A percentile compares a stretch with the other conserved stretches of the same genome.
phyloP scores from a whole-genome alignment of 2,113 vertebrate species.

The Podocnemis expansa region DNA sequence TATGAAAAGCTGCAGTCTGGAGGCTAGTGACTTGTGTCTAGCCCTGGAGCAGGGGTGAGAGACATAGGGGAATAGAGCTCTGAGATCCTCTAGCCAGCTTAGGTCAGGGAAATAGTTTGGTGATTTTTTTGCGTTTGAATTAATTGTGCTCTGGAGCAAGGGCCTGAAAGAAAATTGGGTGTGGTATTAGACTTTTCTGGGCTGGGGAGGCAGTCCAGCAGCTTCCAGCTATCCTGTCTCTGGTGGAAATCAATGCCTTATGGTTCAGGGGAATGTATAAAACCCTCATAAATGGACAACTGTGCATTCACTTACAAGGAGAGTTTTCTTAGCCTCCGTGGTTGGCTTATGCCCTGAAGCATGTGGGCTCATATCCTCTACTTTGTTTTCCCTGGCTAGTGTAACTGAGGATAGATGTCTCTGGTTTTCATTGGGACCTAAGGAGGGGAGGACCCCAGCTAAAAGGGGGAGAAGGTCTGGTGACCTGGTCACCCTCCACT shows the following conservation, averaged over 20 bases:
- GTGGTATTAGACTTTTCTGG: not conserved
- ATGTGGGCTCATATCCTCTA: rapidly evolving
- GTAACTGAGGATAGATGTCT: not conserved
- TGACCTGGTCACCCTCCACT: not conserved
- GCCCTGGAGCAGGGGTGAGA: not conserved
- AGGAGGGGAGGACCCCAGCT: not conserved
- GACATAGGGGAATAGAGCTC: not conserved
- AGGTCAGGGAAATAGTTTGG: not conserved
- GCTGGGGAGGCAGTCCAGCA: not conserved
- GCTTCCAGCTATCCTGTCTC: rapidly evolving
- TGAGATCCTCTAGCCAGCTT: not conserved
- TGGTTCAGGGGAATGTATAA: not conserved
- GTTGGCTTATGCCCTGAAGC: not conserved
- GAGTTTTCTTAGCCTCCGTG: not conserved
- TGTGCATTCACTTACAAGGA: not conserved
- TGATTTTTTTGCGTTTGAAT: not conserved
- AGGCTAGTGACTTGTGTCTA: not conserved
- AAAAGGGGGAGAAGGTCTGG: not conserved
- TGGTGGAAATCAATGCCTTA: not conserved
- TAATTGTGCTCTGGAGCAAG: not conserved
- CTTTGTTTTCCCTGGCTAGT: not conserved
- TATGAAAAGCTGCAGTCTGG: not conserved
- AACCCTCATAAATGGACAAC: not conserved
- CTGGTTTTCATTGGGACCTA: not conserved
- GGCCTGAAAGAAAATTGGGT: not conserved